Base-by-base conservation (phyloP, 1,140 invertebrate genomes). In the Phocides pigmalion region DNA sequence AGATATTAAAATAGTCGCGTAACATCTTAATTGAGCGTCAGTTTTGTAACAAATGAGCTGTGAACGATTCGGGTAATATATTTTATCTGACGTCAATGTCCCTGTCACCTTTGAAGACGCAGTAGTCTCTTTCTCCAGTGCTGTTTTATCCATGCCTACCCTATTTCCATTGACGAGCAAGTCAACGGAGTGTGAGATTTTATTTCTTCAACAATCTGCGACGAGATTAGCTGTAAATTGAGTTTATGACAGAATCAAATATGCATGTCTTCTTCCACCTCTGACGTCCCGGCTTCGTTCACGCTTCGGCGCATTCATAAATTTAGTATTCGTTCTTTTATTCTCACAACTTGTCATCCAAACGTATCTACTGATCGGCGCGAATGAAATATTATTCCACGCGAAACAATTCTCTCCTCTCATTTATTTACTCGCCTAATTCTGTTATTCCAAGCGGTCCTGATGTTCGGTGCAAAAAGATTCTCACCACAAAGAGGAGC, bases 181-280 rank as follows among this genome's bases (percentile, higher is more conserved):
- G 41, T 67, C 80, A 82, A 77, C 82, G 82, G 73, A 64, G 86
- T 81, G 80, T 88, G 81, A 90, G 82, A 90, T 90, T 89, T 90
- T 89, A 90, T 90, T 89, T 87, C 86, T 86, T 84, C 81, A 80
- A 89, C 86, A 89, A 88, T 90, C 83, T 84, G 74, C 84, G 75
- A 89, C 84, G 74, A 86, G 88, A 89, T 90, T 89, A 90, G 84
- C 84, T 86, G 84, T 87, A 87, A 89, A 90, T 90, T 87, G 86
- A 87, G 82, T 90, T 90, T 88, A 89, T 87, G 81, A 86, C 67
- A 71, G 69, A 84, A 89, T 90, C 82, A 85, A 87, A 90, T 89
- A 90, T 85, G 84, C 84, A 87, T 77, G 81, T 76, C 75, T 59
- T 77, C 65, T 46, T 28, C 15, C 49, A 61, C 66, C 62, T 35